Evolutionary conservation across 2,113 vertebrate species (phyloP).

Genomic region (Zootoca vivipara): DNA sequence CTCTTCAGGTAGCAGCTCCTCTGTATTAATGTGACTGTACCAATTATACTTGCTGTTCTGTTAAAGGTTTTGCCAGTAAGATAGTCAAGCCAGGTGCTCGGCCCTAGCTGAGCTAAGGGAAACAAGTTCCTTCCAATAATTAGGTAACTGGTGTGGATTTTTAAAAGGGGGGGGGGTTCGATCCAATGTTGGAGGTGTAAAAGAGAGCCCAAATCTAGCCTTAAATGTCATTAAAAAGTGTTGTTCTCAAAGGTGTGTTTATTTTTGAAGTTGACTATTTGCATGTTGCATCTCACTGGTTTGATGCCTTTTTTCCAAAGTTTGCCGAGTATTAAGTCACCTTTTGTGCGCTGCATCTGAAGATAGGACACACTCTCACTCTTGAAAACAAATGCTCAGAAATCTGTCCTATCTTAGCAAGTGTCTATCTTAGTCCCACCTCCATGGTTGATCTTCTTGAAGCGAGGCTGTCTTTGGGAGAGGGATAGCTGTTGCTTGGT

Average conservation of each 20-base stretch:
- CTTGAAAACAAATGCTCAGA: not conserved
- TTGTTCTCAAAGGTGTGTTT: constrained; percentile 17
- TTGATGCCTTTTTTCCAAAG: not conserved
- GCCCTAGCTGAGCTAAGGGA: constrained; percentile 8
- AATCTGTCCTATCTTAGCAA: not conserved
- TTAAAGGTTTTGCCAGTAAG: not conserved
- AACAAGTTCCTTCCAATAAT: constrained; percentile 14
- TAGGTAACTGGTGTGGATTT: not conserved
- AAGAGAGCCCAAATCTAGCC: constrained; percentile 20
- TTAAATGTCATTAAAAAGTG: constrained; percentile 28
- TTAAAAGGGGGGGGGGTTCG: not conserved
- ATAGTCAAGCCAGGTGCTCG: not conserved
- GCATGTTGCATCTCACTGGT: not conserved
- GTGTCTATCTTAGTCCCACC: too few relatives aligned
- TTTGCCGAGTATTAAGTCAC: not conserved
- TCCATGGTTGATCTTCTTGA: not conserved
- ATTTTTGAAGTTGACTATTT: not conserved
- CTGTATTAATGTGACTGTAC: not conserved
- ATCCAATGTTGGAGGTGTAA: constrained; percentile 4
- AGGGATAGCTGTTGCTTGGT: not conserved
- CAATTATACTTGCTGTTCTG: not conserved
- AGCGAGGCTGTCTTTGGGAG: not conserved
- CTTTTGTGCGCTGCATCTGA: not conserved
- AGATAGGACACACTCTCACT: not conserved
- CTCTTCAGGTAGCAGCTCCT: not conserved